These are phyloP conservation scores for Styela plicata DNA, from an alignment of 23 tunicate species.

Conservation along the genomic window DNA sequence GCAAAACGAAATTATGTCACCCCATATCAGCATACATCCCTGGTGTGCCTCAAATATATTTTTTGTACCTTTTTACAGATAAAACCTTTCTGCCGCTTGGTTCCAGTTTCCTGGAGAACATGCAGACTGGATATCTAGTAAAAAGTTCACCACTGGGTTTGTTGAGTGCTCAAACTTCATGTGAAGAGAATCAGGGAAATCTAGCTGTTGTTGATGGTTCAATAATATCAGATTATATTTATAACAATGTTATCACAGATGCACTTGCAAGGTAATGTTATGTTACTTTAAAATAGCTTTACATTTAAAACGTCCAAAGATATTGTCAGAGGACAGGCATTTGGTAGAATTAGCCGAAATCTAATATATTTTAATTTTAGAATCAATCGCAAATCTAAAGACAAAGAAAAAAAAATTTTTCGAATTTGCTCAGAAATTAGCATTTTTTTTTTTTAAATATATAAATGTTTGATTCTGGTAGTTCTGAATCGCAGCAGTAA, in stretches of 20 bases:
- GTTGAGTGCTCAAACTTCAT: background rate
- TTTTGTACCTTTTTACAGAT: constrained; percentile 6
- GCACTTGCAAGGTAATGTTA: background rate
- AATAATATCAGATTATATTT: constrained; percentile 5
- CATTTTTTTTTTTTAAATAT: no score
- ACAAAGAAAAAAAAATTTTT: no score
- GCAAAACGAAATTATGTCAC: no score
- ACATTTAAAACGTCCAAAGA: no score
- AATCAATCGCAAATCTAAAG: no score
- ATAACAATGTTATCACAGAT: background rate
- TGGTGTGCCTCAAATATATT: background rate
- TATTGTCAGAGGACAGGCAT: no score
- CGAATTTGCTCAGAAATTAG: no score
- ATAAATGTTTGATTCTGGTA: no score
- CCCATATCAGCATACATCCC: background rate
- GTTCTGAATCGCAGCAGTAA: no score
- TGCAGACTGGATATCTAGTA: background rate
- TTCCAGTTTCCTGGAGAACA: background rate
- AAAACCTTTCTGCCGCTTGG: background rate
- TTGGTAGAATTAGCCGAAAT: no score
- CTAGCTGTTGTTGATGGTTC: constrained; percentile 10
- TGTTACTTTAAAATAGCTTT: no score
- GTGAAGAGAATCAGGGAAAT: background rate
- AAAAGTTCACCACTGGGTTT: background rate
- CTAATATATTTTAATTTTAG: no score